Evolutionary conservation across 2,888 invertebrate species (phyloP), one percentile per base, ranked within the genome.

Genomic region (Azorinus chamasolen): DNA sequence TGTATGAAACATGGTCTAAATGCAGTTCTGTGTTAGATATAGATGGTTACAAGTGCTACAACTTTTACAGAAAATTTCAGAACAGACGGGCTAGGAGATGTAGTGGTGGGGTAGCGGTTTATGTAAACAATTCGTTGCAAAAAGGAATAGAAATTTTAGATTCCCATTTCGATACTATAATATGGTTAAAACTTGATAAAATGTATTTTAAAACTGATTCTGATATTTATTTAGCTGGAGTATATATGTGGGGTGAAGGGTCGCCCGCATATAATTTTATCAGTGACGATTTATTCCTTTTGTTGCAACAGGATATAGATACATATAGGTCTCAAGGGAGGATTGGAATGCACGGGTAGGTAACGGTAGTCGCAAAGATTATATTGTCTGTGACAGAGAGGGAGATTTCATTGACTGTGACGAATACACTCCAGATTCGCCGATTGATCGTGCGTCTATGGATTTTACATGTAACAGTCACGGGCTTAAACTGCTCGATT

Each of bases 331-430:
- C 39, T 43, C 20, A 27, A 3, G 76, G 70, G 76, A 70, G 51
- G 75, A 75, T 55, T 48, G 64, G 22, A 70, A 70, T 55, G 22
- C 48, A n/a, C 58, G 65, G 25, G 50, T 69, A 25, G 74, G 68
- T 50, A 8, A 14, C 16, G 68, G 53, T 22, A 10, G 39, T 20
- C 32, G 22, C 12, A 6, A 32, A 18, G 55, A 55, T 20, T 55
- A 37, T 55, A 55, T 55, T 37, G 32, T 37, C 12, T n/a, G 20
- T 37, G 55, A 55, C n/a, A 12, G n/a, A 37, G 16, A 37, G 32
- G 12, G 10, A 8, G 18, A 1, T 39, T 39, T 39, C 39, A 10
- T 55, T 10, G 20, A 55, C 39, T 32, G 39, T 18, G 55, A 55
- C 20, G 55, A 55, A 37, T 55, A 55, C 39, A 20, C n/a, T n/a